Base-by-base conservation (phyloP, 1,140 invertebrate species). In the Drosophila ambigua region DNA sequence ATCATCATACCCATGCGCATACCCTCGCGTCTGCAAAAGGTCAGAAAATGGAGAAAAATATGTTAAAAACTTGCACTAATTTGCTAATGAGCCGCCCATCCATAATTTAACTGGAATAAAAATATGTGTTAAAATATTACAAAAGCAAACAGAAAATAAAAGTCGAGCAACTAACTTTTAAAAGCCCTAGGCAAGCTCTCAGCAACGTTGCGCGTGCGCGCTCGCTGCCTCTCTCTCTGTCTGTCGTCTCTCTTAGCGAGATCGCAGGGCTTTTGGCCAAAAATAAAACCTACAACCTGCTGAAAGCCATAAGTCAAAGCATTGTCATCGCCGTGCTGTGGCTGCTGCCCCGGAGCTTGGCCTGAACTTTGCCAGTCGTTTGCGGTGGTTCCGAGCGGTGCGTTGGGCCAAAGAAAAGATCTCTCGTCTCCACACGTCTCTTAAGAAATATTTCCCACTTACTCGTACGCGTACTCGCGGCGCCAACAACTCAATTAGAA, bases 341-440 rank as follows among this genome's bases (percentile, higher is more conserved):
- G 35, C 35, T 39, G 35, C 35, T 39, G 35, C 35, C 55, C 28
- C 45, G 26, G 23, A 74, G 74, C 82, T 78, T 78, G 78, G 62
- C 74, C 65, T 85, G 82, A 85, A 87, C 82, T 75, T 79, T 78
- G 82, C 60, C 82, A 85, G 82, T 85, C 83, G 81, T 74, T 69
- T 78, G 61, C 72, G 68, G 81, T 77, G 77, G 66, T 72, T 85
- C 63, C 64, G 66, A 72, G 83, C 82, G 82, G 57, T 80, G 71
- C 75, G 79, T 82, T 57, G 50, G 11, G 11, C 62, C 44, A 66
- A 46, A 44, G 39, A 68, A 68, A 50, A 52, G 63, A 76, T 76
- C 73, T 76, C 72, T 39, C 35, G 11, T 4, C 31, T 35, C 59
- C 9, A 8, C 31, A n/a, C 15, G 8, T 57, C n/a, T 13, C 31